Evolutionary conservation across 2,888 invertebrate species (phyloP).

Genomic region (Noctuana brunneofusca): DNA sequence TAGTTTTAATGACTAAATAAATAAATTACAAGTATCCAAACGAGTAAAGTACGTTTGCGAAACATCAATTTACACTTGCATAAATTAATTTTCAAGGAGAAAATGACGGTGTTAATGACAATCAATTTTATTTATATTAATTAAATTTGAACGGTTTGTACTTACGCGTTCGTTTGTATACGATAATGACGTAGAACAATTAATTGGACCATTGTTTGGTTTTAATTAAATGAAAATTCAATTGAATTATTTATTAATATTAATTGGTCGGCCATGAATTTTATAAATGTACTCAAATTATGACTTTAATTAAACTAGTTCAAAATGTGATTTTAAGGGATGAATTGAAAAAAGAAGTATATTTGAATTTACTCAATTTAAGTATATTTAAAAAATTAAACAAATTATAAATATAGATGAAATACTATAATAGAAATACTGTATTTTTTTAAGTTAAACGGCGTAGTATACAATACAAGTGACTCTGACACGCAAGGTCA

Average conservation of each 20-base stretch:
- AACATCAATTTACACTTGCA: background rate
- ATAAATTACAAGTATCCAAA: too few species aligned
- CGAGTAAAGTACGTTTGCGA: too few species aligned
- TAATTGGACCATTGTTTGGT: conserved; percentile 6
- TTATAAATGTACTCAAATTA: too few species aligned
- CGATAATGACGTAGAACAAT: background rate
- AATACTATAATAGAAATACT: too few species aligned
- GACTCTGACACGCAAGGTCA: background rate
- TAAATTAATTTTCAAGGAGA: background rate
- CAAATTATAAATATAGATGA: too few species aligned
- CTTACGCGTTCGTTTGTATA: background rate
- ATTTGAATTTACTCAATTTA: too few species aligned
- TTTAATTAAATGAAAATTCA: conserved; percentile 12
- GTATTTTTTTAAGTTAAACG: background rate
- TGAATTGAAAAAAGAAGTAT: too few species aligned
- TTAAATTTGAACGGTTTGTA: conserved; percentile 4
- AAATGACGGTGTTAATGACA: background rate
- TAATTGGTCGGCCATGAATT: too few species aligned
- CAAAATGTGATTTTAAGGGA: too few species aligned
- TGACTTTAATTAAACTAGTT: too few species aligned
- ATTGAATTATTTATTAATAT: background rate
- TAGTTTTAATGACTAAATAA: too few species aligned
- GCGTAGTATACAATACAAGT: background rate
- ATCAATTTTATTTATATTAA: conserved; percentile 4
- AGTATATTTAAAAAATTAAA: too few species aligned